phyloP scores from a whole-genome alignment of 1,140 invertebrate species.

The Solenopsis invicta region DNA sequence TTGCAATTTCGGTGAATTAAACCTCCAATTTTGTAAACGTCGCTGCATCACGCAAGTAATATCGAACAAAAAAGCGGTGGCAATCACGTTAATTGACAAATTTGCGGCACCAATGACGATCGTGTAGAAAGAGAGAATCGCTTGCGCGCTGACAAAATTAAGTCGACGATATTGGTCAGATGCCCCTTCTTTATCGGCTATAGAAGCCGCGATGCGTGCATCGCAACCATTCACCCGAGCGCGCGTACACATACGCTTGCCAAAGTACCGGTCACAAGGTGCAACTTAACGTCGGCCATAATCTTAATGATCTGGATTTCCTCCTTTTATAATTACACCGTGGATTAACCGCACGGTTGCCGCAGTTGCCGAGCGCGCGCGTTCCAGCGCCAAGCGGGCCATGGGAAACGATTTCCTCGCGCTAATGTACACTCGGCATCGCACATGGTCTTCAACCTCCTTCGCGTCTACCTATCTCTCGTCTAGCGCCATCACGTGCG shows the following conservation, averaged over 20 bases:
- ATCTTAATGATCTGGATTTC: conserved; percentile 73
- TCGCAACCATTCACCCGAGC: not conserved
- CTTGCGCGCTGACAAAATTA: conserved; percentile 15
- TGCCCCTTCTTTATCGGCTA: not conserved
- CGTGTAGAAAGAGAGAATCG: not conserved
- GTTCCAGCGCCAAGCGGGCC: conserved; percentile 42
- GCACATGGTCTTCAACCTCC: conserved; percentile 47
- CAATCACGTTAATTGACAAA: conserved; percentile 5
- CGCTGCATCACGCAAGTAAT: not conserved
- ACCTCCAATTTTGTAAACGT: not conserved
- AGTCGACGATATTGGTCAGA: not conserved
- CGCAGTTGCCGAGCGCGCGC: not conserved
- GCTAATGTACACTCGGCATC: conserved; percentile 61
- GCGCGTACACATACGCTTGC: not conserved
- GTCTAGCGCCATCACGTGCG: conserved; percentile 63
- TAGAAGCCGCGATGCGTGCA: conserved; percentile 14
- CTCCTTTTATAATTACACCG: conserved; percentile 66
- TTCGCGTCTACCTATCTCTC: conserved; percentile 6
- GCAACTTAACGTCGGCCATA: conserved; percentile 61
- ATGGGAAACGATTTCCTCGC: conserved; percentile 72
- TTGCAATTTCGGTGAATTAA: not conserved
- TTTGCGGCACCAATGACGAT: not conserved
- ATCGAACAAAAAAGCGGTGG: not conserved
- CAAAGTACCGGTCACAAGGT: conserved; percentile 44
- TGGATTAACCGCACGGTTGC: conserved; percentile 60